Percentiles rank a stretch among this genome's conserved stretches.
Evolutionary conservation across 2,888 invertebrate species (phyloP).

Genomic region (Vandiemenella viatica): DNA sequence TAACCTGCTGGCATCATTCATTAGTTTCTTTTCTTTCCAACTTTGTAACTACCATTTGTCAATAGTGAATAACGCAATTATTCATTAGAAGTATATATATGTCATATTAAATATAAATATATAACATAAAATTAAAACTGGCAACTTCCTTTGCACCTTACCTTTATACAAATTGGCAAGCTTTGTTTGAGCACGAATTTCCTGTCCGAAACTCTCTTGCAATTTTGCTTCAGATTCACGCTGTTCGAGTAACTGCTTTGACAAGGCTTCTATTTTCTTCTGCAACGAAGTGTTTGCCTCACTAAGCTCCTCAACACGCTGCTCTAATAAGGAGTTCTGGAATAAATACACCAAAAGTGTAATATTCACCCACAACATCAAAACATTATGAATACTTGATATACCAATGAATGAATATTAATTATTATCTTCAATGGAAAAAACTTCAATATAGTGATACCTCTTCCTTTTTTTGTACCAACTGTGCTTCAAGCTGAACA

Average conservation of each 20-base stretch:
- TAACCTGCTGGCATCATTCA: too few species aligned
- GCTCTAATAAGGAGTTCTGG: not conserved
- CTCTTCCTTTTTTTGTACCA: not conserved
- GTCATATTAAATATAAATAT: not conserved
- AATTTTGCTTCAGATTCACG: constrained; percentile 52
- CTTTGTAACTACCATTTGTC: too few species aligned
- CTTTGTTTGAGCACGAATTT: constrained; percentile 72
- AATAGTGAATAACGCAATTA: too few species aligned
- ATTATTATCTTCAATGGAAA: too few species aligned
- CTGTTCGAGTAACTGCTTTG: constrained; percentile 28
- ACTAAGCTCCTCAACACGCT: not conserved
- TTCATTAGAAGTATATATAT: too few species aligned
- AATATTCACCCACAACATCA: too few species aligned
- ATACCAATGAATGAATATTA: too few species aligned
- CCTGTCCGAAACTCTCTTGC: constrained; percentile 58
- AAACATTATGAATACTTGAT: too few species aligned
- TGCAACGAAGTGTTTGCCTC: not conserved
- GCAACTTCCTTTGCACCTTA: constrained; percentile 10
- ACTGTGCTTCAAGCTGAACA: not conserved
- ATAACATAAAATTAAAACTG: not conserved
- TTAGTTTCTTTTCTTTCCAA: too few species aligned
- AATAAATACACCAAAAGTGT: too few species aligned
- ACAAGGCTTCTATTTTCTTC: not conserved
- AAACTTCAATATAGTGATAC: too few species aligned
- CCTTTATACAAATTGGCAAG: constrained; percentile 69